Evolutionary conservation across 64 coral and sea anemone genomes (phyloP).

Genomic region (Dendronephthya gigantea): DNA sequence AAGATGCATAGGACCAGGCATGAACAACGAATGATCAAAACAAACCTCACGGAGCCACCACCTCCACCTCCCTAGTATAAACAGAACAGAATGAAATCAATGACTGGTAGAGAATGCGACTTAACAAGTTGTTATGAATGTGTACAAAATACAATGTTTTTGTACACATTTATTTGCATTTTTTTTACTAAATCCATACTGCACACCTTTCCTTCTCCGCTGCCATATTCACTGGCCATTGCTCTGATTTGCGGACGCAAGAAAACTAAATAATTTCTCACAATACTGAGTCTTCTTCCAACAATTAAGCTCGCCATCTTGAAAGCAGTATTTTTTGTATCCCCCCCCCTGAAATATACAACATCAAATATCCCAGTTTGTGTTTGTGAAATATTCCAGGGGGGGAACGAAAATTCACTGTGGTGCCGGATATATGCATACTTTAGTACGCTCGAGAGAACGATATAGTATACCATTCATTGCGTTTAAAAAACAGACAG

Average conservation of each 20-base stretch:
- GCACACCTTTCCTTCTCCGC: conserved; percentile 67
- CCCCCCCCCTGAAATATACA: neutral
- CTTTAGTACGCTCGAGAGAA: neutral
- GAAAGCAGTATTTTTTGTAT: neutral
- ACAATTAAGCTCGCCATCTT: conserved; percentile 13
- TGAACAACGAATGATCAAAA: neutral
- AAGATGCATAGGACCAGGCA: neutral
- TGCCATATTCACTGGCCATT: conserved; percentile 65
- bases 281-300: conserved; percentile 29
- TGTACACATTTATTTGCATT: neutral
- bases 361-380: no score
- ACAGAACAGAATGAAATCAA: neutral
- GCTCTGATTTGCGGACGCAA: conserved; percentile 20
- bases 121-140: no score
- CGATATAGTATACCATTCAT: neutral
- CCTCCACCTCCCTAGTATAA: conserved; percentile 72
- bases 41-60: conserved; percentile 77
- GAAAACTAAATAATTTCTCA: conserved; percentile 22
- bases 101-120: no score
- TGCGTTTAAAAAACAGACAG: neutral
- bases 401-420: no score
- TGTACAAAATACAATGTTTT: neutral
- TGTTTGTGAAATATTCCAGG: no score
- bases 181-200: neutral
- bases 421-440: neutral